Evolutionary conservation across 2,113 vertebrate genomes (phyloP).

Genomic region (Alouatta palliata): DNA sequence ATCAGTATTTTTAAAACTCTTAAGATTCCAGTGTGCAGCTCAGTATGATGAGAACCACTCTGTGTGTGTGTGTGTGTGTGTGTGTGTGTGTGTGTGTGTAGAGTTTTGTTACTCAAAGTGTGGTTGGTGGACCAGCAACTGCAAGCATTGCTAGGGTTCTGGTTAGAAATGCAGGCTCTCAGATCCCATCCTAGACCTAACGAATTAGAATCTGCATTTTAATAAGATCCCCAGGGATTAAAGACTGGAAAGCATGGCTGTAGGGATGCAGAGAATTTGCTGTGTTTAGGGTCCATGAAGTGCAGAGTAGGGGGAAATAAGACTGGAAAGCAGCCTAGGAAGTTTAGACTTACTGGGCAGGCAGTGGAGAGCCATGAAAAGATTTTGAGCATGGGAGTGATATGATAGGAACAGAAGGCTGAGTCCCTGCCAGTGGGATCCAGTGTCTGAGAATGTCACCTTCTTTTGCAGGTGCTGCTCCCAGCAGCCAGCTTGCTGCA

Average conservation of each 20-base stretch:
- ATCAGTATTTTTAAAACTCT: not conserved
- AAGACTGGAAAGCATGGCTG: not conserved
- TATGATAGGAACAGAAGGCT: not conserved
- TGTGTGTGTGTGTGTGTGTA: not conserved
- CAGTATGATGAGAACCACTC: not conserved
- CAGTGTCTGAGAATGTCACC: not conserved
- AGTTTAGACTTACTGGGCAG: not conserved
- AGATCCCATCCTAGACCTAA: not conserved
- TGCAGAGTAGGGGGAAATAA: not conserved
- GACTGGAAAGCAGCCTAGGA: not conserved
- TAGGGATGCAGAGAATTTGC: not conserved
- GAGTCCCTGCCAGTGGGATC: not conserved
- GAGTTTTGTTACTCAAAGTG: not conserved
- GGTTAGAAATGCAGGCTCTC: not conserved
- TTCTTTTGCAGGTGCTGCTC: constrained; percentile 90
- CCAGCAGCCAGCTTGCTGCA: constrained; percentile 96
- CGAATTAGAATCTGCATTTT: not conserved
- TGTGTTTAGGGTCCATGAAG: not conserved
- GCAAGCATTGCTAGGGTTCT: not conserved
- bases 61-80: not conserved
- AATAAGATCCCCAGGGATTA: not conserved
- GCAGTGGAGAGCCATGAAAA: not conserved
- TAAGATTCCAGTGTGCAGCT: not conserved
- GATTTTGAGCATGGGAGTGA: not conserved
- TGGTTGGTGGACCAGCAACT: not conserved